Evolutionary conservation across 2,888 invertebrate species (phyloP), one percentile per base, ranked within the genome.

Genomic region (Notodonta ziczac): DNA sequence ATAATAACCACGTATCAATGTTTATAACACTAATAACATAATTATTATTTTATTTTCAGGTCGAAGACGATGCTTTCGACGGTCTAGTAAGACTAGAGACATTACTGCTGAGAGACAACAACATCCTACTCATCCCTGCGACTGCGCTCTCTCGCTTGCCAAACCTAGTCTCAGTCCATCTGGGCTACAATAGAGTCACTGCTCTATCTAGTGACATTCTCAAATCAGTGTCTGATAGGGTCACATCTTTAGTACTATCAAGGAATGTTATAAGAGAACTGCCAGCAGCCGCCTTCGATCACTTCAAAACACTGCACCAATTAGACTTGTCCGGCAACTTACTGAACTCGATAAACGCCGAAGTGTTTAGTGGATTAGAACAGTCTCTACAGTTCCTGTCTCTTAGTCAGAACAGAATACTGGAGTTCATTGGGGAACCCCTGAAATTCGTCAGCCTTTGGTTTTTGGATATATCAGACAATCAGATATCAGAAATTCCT

Each of bases 11-110:
- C 53, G 48, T 35, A 35, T 5, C 35, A 42, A 4, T 10, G 10
- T n/a, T n/a, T n/a, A n/a, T n/a, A n/a, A n/a, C n/a, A n/a, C n/a
- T n/a, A 42, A 9, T 42, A 42, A 10, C 12, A 35, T 10, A 16
- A 42, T 40, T 12, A 4, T 51, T 46, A 32, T 60, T 58, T 63
- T 62, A 56, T 12, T 83, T 83, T 32, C 89, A 97, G 97, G 96
- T 98, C 65, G 98, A 98, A 90, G 97, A 97, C 76, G 97, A 97
- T 69, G 97, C 97, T 0, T 96, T 98, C 77, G 97, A 97, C 81
- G 98, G 98, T 0, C 87, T 98, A 67, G 95, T 95, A 44, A 96
- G 95, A 72, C 90, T 98, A 14, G 96, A 97, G 84, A 96, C 96
- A 48, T 90, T 98, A 0, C 95, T 97, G 40, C 93, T 98, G 10